phyloP scores from a whole-genome alignment of 2,113 vertebrate species.

The Cinclus cinclus region DNA sequence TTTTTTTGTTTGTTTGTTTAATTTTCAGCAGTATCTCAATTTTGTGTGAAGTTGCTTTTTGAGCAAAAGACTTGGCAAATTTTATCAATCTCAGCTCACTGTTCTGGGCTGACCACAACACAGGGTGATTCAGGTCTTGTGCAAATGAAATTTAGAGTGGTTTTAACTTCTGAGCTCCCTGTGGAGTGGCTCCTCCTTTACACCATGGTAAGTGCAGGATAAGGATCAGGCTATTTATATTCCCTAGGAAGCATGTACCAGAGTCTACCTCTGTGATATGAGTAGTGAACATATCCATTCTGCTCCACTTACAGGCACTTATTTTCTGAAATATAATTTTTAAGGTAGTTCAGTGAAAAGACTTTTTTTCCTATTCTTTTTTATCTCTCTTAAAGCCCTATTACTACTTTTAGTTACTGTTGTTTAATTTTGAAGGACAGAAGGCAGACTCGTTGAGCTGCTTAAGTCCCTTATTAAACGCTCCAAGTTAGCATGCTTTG shows the following conservation, averaged over 20 bases:
- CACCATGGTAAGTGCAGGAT: background rate
- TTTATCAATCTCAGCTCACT: background rate
- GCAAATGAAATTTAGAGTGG: background rate
- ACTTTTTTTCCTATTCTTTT: background rate
- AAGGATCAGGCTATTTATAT: background rate
- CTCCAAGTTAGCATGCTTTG: background rate
- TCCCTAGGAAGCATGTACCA: background rate
- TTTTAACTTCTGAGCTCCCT: background rate
- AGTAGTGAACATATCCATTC: background rate
- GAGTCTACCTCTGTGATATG: background rate
- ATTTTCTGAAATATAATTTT: background rate
- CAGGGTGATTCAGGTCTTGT: fast-evolving
- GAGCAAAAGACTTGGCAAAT: background rate
- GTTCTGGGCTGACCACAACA: background rate
- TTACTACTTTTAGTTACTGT: background rate
- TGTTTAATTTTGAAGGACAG: background rate
- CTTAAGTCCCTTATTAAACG: background rate
- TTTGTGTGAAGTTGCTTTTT: background rate
- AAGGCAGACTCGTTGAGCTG: background rate
- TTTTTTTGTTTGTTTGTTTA: background rate
- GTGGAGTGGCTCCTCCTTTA: background rate
- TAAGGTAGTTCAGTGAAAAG: background rate
- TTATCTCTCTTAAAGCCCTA: background rate
- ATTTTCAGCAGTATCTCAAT: background rate
- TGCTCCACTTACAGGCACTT: background rate